These are phyloP conservation scores for Agrypnus murinus DNA, from an alignment of 2,888 invertebrate species.

Conservation along the genomic window DNA sequence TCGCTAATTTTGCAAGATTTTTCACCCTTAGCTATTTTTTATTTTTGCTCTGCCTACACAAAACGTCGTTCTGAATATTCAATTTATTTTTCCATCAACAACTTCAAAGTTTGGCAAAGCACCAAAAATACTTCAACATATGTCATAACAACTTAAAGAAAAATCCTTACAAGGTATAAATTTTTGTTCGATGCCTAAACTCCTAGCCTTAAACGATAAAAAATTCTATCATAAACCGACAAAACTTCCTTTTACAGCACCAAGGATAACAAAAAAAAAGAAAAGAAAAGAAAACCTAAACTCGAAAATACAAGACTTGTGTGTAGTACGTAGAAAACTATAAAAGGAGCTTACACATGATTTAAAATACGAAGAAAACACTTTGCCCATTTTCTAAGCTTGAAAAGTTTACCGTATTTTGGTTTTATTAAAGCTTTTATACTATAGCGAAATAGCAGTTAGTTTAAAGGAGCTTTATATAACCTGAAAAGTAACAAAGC, in stretches of 20 bases:
- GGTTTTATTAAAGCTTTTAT: conserved; percentile 32
- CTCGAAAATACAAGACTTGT: conserved; percentile 15
- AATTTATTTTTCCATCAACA: too few relatives aligned
- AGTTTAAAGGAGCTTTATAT: conserved; percentile 20
- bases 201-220: conserved; percentile 14
- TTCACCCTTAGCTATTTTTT: too few relatives aligned
- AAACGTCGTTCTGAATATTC: too few relatives aligned
- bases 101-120: too few relatives aligned
- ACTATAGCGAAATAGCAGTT: conserved; percentile 24
- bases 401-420: conserved; percentile 17
- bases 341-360: conserved; percentile 25
- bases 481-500: conserved; percentile 14
- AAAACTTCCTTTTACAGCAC: conserved; percentile 4
- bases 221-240: conserved; percentile 19
- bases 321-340: conserved; percentile 4
- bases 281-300: conserved; percentile 10
- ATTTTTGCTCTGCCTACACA: too few relatives aligned
- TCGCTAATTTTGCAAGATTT: too few relatives aligned
- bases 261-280: background rate
- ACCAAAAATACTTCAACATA: conserved; percentile 1
- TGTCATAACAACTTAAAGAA: background rate
- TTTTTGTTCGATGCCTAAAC: conserved; percentile 15
- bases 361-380: conserved; percentile 27
- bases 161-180: conserved; percentile 12
- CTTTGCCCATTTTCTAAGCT: conserved; percentile 10